Percentiles rank a stretch among this genome's conserved stretches.
These are phyloP conservation scores for Epinephelus coioides DNA, from an alignment of 2,797 vertebrate genomes.

Conservation along the genomic window DNA sequence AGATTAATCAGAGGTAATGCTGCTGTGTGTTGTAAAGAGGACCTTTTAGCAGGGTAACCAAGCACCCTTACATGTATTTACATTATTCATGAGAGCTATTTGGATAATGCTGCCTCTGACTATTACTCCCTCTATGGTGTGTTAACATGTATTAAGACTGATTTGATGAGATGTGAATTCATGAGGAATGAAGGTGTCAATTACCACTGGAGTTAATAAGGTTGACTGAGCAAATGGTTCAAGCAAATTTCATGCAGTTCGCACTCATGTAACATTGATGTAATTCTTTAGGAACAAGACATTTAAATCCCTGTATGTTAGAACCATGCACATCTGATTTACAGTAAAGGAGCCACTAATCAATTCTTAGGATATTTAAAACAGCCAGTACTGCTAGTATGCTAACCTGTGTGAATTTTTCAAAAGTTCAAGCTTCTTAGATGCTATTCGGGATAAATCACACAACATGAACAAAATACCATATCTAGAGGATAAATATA, in stretches of 20 bases:
- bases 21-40: constrained; percentile 58
- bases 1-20: constrained; percentile 70
- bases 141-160: constrained; percentile 81
- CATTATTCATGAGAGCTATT: constrained; percentile 82
- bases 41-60: constrained; percentile 76
- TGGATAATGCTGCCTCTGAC: constrained; percentile 77
- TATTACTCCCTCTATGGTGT: constrained; percentile 78
- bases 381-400: background rate
- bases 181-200: constrained; percentile 69
- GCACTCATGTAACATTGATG: constrained; percentile 74
- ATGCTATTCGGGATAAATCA: constrained; percentile 14
- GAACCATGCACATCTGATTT: constrained; percentile 44
- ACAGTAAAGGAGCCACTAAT: constrained; percentile 37
- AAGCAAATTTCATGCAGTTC: constrained; percentile 73
- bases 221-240: constrained; percentile 77
- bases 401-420: constrained; percentile 21
- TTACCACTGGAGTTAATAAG: constrained; percentile 75
- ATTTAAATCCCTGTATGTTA: constrained; percentile 57
- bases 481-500: constrained; percentile 15
- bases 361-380: constrained; percentile 48
- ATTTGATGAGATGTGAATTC: constrained; percentile 81
- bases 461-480: background rate
- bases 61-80: constrained; percentile 68
- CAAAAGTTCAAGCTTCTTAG: constrained; percentile 16
- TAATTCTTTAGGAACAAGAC: constrained; percentile 67